Conservation (phyloP, 92 coral and sea anemone genomes). For the Ricordea florida region DNA sequence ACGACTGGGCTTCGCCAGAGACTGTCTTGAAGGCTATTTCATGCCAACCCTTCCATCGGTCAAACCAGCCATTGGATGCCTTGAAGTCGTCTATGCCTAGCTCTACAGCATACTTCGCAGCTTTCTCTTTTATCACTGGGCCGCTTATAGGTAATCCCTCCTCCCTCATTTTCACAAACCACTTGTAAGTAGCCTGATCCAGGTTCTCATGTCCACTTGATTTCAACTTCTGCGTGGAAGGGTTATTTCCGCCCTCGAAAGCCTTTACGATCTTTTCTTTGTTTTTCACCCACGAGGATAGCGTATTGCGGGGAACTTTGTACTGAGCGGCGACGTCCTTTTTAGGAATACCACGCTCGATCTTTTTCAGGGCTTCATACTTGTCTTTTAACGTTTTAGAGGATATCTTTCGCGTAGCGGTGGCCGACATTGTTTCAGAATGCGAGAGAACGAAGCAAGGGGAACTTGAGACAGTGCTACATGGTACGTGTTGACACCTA, state of each 20-base stretch:
- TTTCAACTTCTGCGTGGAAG: constrained; percentile 12
- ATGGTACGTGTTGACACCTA: too few relatives aligned
- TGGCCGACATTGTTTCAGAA: neutral
- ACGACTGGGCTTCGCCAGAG: constrained; percentile 42
- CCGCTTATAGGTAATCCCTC: constrained; percentile 45
- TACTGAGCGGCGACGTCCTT: constrained; percentile 49
- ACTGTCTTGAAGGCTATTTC: constrained; percentile 41
- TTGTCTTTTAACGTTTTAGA: constrained; percentile 37
- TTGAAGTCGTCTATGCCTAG: constrained; percentile 37
- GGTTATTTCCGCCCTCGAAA: constrained; percentile 29
- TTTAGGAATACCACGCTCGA: constrained; percentile 36
- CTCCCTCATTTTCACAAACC: constrained; percentile 49
- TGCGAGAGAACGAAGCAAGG: neutral
- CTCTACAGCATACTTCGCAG: constrained; percentile 42
- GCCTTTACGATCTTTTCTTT: constrained; percentile 53
- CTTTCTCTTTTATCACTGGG: constrained; percentile 48
- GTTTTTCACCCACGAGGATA: constrained; percentile 46
- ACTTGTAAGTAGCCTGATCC: constrained; percentile 46
- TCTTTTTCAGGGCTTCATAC: constrained; percentile 53
- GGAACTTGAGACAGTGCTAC: neutral
- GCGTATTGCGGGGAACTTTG: constrained; percentile 46
- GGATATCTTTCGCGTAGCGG: constrained; percentile 30
- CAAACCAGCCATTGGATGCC: constrained; percentile 18
- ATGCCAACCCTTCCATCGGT: constrained; percentile 26
- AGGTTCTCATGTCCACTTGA: constrained; percentile 30